Conservation (phyloP, 1,140 invertebrate genomes). For the Zaprionus africanus region DNA sequence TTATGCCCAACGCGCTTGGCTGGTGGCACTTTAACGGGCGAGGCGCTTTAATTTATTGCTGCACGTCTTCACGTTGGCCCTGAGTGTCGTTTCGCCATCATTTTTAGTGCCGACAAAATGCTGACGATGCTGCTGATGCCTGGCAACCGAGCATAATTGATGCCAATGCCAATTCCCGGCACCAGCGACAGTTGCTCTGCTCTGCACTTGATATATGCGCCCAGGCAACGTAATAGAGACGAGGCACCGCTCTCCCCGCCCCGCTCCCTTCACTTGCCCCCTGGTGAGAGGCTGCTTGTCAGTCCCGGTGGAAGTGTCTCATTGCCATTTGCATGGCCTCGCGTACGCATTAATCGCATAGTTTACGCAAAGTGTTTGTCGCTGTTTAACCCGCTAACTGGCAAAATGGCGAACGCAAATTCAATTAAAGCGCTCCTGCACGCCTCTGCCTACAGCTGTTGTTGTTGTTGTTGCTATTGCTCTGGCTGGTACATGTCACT, state of each 20-base stretch:
- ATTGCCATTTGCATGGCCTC: conserved; percentile 48
- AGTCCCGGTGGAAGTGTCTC: conserved; percentile 30
- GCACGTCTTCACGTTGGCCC: conserved; percentile 52
- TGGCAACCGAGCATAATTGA: conserved; percentile 51
- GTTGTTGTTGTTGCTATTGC: conserved; percentile 2
- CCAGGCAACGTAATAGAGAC: conserved; percentile 19
- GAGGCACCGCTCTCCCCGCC: background rate
- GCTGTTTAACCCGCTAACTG: conserved; percentile 49
- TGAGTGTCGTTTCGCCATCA: conserved; percentile 51
- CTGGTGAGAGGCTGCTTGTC: background rate
- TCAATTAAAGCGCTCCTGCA: conserved; percentile 60
- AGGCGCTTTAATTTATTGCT: conserved; percentile 66
- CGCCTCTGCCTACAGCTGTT: conserved; percentile 16
- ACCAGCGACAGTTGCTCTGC: background rate
- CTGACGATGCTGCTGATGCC: conserved; percentile 30
- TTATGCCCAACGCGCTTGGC: conserved; percentile 36
- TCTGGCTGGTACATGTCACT: conserved; percentile 46
- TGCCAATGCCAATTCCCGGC: conserved; percentile 44
- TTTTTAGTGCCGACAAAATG: conserved; percentile 54
- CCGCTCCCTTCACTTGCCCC: background rate
- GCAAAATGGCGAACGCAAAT: conserved; percentile 46
- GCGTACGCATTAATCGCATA: conserved; percentile 44
- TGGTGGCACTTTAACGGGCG: conserved; percentile 42
- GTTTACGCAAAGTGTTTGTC: conserved; percentile 36
- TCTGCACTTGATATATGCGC: conserved; percentile 42